phyloP scores from a whole-genome alignment of 2,797 vertebrate species.

The Falco columbarius region DNA sequence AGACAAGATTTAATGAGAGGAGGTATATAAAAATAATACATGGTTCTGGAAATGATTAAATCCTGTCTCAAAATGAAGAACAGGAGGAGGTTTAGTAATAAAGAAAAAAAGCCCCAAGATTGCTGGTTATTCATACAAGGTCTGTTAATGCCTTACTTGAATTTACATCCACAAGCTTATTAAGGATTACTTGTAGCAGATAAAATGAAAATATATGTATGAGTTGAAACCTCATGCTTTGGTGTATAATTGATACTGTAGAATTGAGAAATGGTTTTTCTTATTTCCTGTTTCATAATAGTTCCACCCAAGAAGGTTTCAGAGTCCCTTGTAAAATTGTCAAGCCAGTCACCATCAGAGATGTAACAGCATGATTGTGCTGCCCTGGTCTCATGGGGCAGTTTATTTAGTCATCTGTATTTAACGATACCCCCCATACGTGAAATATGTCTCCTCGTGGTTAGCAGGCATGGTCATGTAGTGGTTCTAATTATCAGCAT shows the following conservation, averaged over 20 bases:
- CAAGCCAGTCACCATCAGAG: not conserved
- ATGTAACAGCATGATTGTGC: not conserved
- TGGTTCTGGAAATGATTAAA: not conserved
- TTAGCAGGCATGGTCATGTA: not conserved
- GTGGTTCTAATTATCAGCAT: not conserved
- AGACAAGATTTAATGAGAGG: not conserved
- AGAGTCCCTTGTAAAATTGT: not conserved
- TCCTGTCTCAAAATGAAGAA: not conserved
- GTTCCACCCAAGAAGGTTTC: not conserved
- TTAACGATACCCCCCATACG: not conserved
- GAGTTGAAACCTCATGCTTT: not conserved
- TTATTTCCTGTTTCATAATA: not conserved
- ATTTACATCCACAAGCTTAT: not conserved
- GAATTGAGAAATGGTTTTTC: not conserved
- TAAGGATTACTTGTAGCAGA: not conserved
- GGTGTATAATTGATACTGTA: not conserved
- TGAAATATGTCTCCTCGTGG: not conserved
- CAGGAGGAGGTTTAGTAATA: not conserved
- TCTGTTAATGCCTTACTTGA: not conserved
- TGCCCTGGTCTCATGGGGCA: not conserved
- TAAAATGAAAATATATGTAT: not conserved
- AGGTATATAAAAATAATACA: not conserved
- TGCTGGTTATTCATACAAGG: not conserved
- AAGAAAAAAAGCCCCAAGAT: not conserved
- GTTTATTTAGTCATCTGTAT: not conserved